phyloP scores from a whole-genome alignment of 2,113 vertebrate species.

The Gallinago paraguaiae region DNA sequence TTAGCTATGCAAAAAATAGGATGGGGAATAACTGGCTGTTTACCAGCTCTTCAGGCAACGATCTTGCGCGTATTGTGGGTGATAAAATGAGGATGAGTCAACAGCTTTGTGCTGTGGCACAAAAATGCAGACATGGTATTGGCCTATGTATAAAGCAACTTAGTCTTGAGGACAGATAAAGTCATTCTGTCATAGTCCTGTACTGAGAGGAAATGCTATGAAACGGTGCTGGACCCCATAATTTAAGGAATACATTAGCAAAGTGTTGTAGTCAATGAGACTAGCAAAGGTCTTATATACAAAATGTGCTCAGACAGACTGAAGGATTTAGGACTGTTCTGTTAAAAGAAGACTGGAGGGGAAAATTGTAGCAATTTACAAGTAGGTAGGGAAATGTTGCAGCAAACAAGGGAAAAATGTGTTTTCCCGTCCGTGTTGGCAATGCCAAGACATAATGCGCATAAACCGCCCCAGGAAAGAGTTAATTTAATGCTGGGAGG shows the following conservation, averaged over 20 bases:
- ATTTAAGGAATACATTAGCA: background rate
- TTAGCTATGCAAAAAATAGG: background rate
- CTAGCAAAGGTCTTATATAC: background rate
- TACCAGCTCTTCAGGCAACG: background rate
- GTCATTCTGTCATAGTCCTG: background rate
- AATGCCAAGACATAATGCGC: rapidly evolving
- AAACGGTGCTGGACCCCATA: background rate
- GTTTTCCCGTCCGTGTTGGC: background rate
- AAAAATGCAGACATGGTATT: background rate
- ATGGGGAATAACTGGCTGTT: background rate
- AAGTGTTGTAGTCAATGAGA: background rate
- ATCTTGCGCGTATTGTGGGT: background rate
- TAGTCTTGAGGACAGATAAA: background rate
- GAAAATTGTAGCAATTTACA: background rate
- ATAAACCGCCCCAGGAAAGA: rapidly evolving
- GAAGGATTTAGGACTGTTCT: background rate
- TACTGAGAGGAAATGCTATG: background rate
- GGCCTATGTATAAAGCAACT: background rate
- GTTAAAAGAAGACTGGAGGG: background rate
- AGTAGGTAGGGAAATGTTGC: background rate
- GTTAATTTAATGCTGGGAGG: background rate
- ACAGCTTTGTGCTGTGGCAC: background rate
- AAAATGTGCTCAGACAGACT: background rate
- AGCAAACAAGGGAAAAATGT: background rate
- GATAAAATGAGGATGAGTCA: background rate